These are phyloP conservation scores for Ischnus inquisitorius DNA, from an alignment of 2,888 invertebrate species.

Conservation along the genomic window DNA sequence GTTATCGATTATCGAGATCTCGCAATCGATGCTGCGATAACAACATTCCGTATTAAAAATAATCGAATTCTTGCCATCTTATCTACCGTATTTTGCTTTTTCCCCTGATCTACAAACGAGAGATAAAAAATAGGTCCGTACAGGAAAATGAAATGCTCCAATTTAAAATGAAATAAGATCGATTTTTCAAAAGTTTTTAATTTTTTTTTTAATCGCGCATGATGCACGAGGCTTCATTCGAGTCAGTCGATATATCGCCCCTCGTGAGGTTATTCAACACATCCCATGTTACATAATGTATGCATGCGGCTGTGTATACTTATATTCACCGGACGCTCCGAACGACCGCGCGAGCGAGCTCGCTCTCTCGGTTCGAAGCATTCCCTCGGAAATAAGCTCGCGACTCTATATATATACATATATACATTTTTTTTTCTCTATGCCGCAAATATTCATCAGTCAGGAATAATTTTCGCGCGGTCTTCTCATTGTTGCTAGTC, in stretches of 20 bases:
- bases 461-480: constrained; percentile 13
- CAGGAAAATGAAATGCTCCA: no score
- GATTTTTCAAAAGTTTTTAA: constrained; percentile 23
- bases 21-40: no score
- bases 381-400: constrained; percentile 22
- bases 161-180: no score
- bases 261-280: constrained; percentile 78
- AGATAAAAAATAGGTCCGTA: no score
- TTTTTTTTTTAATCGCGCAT: constrained; percentile 31
- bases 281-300: constrained; percentile 60
- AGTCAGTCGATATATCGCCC: constrained; percentile 69
- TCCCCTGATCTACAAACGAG: no score
- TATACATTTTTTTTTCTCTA: constrained; percentile 8
- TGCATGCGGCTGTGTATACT: neutral
- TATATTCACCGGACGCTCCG: constrained; percentile 1
- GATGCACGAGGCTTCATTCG: constrained; percentile 73
- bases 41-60: no score
- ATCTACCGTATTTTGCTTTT: neutral
- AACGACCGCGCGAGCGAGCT: neutral
- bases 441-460: constrained; percentile 7
- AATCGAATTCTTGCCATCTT: no score
- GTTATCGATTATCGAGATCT: neutral
- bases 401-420: neutral
- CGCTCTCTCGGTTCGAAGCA: neutral
- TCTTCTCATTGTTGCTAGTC: constrained; percentile 22